Evolutionary conservation across 2,888 invertebrate genomes (phyloP), one percentile per base, ranked within the genome.

Genomic region (Shargacucullia verbasci): DNA sequence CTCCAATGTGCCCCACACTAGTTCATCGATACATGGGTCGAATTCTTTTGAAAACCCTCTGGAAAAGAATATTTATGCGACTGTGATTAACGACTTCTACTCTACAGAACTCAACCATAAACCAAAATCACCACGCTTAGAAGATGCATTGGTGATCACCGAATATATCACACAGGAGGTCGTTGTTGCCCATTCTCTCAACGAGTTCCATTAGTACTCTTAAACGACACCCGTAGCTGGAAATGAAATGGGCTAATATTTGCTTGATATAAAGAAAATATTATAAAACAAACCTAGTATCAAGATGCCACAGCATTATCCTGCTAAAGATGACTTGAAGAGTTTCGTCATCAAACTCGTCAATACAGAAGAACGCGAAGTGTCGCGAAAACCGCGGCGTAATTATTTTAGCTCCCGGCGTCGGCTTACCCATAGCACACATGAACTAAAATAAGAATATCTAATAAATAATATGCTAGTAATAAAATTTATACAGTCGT

Each of bases 11-110:
- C 98, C 98, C 47, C 92, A 84, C 2, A 99, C 98, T 50, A 99
- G 95, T 89, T 99, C 97, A 50, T 98, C 97, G 53, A 98, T 97
- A 80, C 98, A 98, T 0, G 98, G 97, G 91, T 98, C 98, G 86
- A 99, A 99, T 59, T 98, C 98, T 87, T 98, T 98, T 10, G 98
- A 97, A 90, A 99, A 99, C 6, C 98, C 99, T 84, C 98, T 97
- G 88, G 4, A 68, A 70, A 12, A 41, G 1, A 4, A 29, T 5
- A 38, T 14, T 29, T 7, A 11, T n/a, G 5, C 39, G 6, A 29
- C 7, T 8, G 8, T 8, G 29, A 9, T 9, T 29, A 29, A 29
- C 29, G 7, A 29, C 20, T 4, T 20, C 20, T n/a, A n/a, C 20
- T 20, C 2, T 20, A 3, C 4, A 20, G 4, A 20, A 2, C 20